These are phyloP conservation scores for Cataglyphis rosenhaueri DNA, from an alignment of 2,888 invertebrate species.

Conservation along the genomic window DNA sequence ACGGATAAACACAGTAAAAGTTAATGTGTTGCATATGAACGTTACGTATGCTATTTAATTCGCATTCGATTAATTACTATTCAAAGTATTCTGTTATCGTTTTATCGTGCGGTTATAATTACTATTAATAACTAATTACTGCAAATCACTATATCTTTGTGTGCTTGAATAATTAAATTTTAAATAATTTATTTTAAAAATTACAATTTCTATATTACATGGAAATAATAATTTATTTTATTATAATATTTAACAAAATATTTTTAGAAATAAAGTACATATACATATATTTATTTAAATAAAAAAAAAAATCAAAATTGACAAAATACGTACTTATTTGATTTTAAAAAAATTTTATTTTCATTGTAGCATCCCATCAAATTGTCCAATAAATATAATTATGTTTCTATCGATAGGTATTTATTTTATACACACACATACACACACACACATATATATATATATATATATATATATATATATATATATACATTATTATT, in stretches of 20 bases:
- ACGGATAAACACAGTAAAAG: slow-evolving; percentile 12
- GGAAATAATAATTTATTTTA: too few relatives aligned
- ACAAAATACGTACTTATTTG: too few relatives aligned
- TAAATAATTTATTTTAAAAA: too few relatives aligned
- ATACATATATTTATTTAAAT: too few relatives aligned
- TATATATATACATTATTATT: too few relatives aligned
- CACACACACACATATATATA: not conserved
- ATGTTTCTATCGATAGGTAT: slow-evolving; percentile 20
- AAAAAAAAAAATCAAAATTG: too few relatives aligned
- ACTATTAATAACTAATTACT: slow-evolving; percentile 9
- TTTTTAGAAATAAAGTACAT: too few relatives aligned
- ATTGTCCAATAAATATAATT: slow-evolving; percentile 37
- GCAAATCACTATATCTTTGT: slow-evolving; percentile 17
- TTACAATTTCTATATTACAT: too few relatives aligned
- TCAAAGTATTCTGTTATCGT: not conserved
- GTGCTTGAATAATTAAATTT: slow-evolving; percentile 8
- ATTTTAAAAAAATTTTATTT: too few relatives aligned
- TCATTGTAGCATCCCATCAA: not conserved
- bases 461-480: too few relatives aligned
- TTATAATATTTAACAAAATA: too few relatives aligned
- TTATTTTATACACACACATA: slow-evolving; percentile 5
- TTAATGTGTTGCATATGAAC: not conserved
- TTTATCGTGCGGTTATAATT: slow-evolving; percentile 19
- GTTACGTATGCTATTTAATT: slow-evolving; percentile 17
- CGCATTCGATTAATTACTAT: slow-evolving; percentile 14